Evolutionary conservation across 2,888 invertebrate genomes (phyloP).

Genomic region (Diadromus collaris): DNA sequence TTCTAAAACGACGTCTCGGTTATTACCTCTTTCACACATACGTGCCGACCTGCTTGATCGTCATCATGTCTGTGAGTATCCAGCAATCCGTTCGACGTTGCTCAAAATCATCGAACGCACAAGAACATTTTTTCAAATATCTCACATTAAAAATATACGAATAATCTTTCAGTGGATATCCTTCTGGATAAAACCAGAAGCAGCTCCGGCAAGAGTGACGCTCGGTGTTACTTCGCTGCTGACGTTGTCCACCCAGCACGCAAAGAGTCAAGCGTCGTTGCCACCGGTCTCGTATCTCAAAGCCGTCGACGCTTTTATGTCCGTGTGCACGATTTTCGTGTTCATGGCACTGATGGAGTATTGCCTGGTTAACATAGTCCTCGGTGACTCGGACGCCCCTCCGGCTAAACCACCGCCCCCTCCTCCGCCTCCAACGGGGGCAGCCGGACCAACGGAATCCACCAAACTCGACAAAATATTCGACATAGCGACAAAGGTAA

Average conservation of each 20-base stretch:
- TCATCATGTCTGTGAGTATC: constrained; percentile 93
- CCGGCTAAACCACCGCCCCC: constrained; percentile 81
- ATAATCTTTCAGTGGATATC: constrained; percentile 89
- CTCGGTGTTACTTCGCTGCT: constrained; percentile 94
- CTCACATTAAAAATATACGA: constrained; percentile 1
- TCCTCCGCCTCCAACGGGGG: constrained; percentile 82
- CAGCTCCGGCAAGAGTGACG: constrained; percentile 95
- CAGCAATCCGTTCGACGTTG: constrained; percentile 9
- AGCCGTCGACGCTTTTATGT: constrained; percentile 96
- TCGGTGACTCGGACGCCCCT: constrained; percentile 87
- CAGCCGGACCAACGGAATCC: constrained; percentile 79
- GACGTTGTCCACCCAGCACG: constrained; percentile 95
- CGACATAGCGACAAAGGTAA: constrained; percentile 81
- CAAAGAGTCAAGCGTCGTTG: constrained; percentile 95
- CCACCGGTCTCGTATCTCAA: constrained; percentile 97
- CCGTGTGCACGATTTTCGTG: constrained; percentile 95
- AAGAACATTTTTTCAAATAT: not conserved
- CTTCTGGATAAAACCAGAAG: constrained; percentile 97
- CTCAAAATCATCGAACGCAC: not conserved
- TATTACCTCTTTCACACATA: constrained; percentile 97
- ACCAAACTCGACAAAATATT: constrained; percentile 82
- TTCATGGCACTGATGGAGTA: constrained; percentile 98
- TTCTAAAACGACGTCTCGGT: constrained; percentile 92
- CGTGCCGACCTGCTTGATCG: constrained; percentile 96
- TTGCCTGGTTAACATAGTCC: constrained; percentile 92